Evolutionary conservation across 2,113 vertebrate species (phyloP), one percentile per base, ranked within the genome.

Genomic region (Turdus rufiventris): DNA sequence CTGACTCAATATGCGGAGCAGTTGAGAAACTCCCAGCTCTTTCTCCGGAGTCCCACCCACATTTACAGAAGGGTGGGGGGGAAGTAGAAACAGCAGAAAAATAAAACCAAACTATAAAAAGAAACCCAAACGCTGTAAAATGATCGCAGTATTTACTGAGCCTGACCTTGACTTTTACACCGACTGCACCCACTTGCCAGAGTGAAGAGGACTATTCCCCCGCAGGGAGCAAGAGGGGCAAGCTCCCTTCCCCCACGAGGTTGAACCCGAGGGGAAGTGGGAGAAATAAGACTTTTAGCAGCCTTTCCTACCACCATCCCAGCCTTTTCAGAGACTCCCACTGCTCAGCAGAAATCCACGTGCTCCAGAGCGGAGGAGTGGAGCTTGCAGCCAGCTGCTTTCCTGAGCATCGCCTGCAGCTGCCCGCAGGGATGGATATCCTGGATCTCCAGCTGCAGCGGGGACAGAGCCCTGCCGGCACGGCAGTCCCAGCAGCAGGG

Each of bases 141-240:
- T 38, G 12, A 60, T 23, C 54, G 8, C 14, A 68, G 3, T 66
- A 56, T 94, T 88, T 85, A 66, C 29, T 40, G 38, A 85, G 34
- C 24, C 24, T 2, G 0, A 62, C 47, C 58, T 66, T 24, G 71
- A 19, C 43, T 57, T 61, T 16, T 31, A 68, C 13, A 74, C 63
- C 0, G 0, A 20, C 68, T 62, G 47, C 18, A 43, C 13, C 8
- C 65, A 12, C 9, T 11, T 42, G 47, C 33, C 56, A 62, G 33
- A 72, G 43, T 26, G 20, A 28, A 24, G 28, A 9, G 16, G 24
- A 23, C 2, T 3, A 45, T 14, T 54, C 15, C 53, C 33, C 19
- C 2, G 5, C 1, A 48, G 28, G 17, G 9, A 67, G 14, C 0
- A 6, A 93, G n/a, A 0, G 2, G 25, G 50, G 12, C 2, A 9